Evolutionary conservation across 2,113 vertebrate genomes (phyloP), one percentile per base, ranked within the genome.

Genomic region (Argyrosomus japonicus): DNA sequence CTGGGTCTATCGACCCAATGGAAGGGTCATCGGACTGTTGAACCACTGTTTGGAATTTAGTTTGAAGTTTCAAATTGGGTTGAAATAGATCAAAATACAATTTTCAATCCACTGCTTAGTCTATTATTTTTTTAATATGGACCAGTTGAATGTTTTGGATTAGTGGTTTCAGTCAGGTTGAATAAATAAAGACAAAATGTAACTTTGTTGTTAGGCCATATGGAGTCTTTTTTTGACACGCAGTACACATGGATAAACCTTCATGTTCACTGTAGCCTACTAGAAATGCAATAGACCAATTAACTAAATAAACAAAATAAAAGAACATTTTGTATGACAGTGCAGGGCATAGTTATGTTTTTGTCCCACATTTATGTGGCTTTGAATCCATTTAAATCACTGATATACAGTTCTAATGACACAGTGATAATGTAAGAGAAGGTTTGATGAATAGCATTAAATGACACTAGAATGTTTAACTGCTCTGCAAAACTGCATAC

Each of bases 361-460:
- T 40, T 40, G 9, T 40, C 36, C 36, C 36, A 40, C 7, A 40
- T 40, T 40, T 27, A 21, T 19, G 4, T 15, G 5, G 3, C 21
- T 64, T 75, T 43, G 4, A 21, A 36, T 40, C 36, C 7, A 9
- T 40, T 40, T 40, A 40, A 40, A 40, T 40, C 6, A 40, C 45
- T 36, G 23, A 27, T 51, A 54, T 14, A 19, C 23, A 40, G 25
- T 32, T 61, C 4, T 19, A 45, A 1, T 47, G 4, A n/a, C 32
- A 14, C 19, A 17, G 48, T 40, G 1, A 3, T 19, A 5, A 23
- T 69, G 36, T 15, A 17, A 36, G 21, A 23, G 19, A 75, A 32
- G 18, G 13, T 58, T 73, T 61, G 54, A 61, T 63, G 19, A 76
- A 36, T n/a, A 36, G 64, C 25, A 61, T 53, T 23, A 45, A n/a